Base-by-base conservation (phyloP, 2,888 invertebrate genomes). In the Melolontha melolontha region DNA sequence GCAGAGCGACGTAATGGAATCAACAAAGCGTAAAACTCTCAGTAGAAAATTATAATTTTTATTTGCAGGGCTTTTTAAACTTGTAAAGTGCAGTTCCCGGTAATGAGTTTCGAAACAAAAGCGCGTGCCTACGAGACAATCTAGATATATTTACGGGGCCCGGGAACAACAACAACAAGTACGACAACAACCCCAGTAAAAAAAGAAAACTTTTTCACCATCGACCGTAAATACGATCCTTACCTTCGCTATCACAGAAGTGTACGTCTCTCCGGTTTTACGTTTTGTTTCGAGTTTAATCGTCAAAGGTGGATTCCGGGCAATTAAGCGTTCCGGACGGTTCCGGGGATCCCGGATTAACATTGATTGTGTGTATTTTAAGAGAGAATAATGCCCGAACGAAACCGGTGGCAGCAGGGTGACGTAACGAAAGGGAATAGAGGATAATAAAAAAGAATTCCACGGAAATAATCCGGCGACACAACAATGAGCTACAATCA, bases 401-500 rank as follows among this genome's bases (percentile, higher is more conserved):
- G 12, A 54, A 39, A 34, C 34, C 34, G 34, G 34, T 14, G 52
- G 22, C 41, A 57, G 22, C 12, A 42, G 44, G 59, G 22, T 44
- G 14, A 44, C 27, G 12, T 34, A 16, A 27, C 42, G 51, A 27
- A 22, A 29, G 16, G 41, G 41, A 57, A 42, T 49, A 42, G 27
- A 17, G 66, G 67, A 63, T 68, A 70, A 73, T 71, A 59, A 59
- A 59, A 59, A 54, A 59, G 47, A 44, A 59, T 34, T 59, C 59
- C 27, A 44, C 59, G 59, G 47, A 47, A 59, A 59, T 59, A 59
- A 59, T 59, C 59, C 59, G 44, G 59, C 59, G 47, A 59, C 47
- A 44, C 73, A 76, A 79, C 79, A 79, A 79, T 79, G 77, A 73
- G 76, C 75, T 75, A 78, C 78, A 79, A 79, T 79, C 78, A 79